Percentiles rank a stretch among this genome's conserved stretches.
Evolutionary conservation across 2,888 invertebrate species (phyloP).

Genomic region (Drosophila anomalata): DNA sequence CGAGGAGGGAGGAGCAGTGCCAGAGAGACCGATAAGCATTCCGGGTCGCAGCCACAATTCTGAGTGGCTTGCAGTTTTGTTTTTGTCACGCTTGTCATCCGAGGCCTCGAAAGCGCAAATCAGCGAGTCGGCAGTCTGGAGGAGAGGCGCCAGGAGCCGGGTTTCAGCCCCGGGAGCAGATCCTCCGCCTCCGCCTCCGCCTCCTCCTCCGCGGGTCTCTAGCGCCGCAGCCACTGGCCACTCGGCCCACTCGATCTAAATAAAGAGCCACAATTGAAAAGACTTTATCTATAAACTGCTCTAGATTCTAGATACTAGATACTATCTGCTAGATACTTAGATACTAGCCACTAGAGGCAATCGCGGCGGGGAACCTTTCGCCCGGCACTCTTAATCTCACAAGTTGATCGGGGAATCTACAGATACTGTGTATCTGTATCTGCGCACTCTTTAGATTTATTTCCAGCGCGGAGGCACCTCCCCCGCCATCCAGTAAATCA

Average conservation of each 20-base stretch:
- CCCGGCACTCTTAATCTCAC: slow-evolving; percentile 20
- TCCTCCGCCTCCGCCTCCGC: no score
- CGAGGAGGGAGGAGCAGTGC: no score
- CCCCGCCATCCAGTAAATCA: slow-evolving; percentile 6
- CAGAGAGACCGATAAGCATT: no score
- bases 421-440: not conserved
- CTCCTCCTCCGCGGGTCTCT: no score
- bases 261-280: slow-evolving; percentile 42
- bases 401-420: slow-evolving; percentile 22
- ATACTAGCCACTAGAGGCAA: not conserved
- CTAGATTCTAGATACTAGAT: slow-evolving; percentile 12
- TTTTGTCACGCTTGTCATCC: slow-evolving; percentile 44
- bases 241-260: slow-evolving; percentile 35
- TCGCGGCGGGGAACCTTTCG: slow-evolving; percentile 2
- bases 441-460: not conserved
- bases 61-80: slow-evolving; percentile 16
- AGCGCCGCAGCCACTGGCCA: slow-evolving; percentile 14
- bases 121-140: slow-evolving; percentile 53
- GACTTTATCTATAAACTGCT: slow-evolving; percentile 33
- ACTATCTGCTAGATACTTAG: not conserved
- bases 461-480: not conserved
- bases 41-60: not conserved
- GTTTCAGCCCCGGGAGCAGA: no score
- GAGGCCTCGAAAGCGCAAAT: slow-evolving; percentile 58
- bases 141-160: no score